Percentiles rank a stretch among this genome's conserved stretches.
These are phyloP conservation scores for Tokudaia muenninki DNA, from an alignment of 2,797 vertebrate genomes.

Conservation along the genomic window DNA sequence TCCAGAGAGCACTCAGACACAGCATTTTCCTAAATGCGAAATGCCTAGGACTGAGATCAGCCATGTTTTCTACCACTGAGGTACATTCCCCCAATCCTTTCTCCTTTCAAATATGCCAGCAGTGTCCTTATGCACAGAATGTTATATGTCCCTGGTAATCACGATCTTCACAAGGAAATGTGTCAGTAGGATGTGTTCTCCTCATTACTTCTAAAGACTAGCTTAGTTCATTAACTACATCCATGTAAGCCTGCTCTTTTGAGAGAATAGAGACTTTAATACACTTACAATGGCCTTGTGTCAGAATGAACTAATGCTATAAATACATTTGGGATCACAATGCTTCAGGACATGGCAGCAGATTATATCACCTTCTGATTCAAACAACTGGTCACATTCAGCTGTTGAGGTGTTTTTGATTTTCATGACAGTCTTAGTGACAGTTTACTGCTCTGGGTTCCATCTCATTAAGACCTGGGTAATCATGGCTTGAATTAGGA, in stretches of 20 bases:
- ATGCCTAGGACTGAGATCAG: neutral
- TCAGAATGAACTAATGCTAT: neutral
- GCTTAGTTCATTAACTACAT: neutral
- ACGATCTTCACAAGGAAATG: neutral
- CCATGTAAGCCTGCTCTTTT: neutral
- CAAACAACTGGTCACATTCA: neutral
- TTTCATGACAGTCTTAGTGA: neutral
- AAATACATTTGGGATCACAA: neutral
- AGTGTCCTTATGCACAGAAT: neutral
- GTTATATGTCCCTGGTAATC: neutral
- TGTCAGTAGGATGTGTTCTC: neutral
- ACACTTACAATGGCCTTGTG: neutral
- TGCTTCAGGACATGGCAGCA: neutral
- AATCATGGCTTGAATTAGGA: neutral
- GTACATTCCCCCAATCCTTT: neutral
- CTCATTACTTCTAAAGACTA: neutral
- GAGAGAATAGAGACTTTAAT: conserved; percentile 5
- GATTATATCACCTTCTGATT: neutral
- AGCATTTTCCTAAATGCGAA: neutral
- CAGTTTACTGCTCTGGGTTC: neutral
- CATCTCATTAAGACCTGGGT: neutral
- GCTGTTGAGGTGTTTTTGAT: neutral
- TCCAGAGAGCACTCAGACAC: neutral
- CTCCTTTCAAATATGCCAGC: neutral
- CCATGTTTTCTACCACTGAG: too few relatives aligned